Evolutionary conservation across 2,113 vertebrate species (phyloP).

Genomic region (Otis tarda): DNA sequence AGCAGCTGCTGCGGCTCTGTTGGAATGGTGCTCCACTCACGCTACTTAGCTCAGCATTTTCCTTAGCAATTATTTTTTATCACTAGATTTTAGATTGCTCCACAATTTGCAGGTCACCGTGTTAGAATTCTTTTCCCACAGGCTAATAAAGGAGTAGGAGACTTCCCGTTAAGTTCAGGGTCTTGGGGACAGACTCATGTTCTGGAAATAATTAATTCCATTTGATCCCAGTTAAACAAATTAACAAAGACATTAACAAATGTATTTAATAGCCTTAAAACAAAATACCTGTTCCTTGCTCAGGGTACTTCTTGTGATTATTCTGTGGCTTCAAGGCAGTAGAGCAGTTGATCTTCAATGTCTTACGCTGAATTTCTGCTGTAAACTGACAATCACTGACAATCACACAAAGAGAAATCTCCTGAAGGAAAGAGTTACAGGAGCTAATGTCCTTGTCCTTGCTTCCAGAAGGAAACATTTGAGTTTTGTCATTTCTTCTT

Average conservation of each 20-base stretch:
- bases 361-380: background rate
- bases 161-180: background rate
- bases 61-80: background rate
- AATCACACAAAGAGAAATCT: background rate
- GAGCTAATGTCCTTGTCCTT: background rate
- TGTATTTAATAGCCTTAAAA: background rate
- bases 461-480: background rate
- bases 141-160: background rate
- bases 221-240: background rate
- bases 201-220: background rate
- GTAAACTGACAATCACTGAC: background rate
- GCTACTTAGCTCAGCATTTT: background rate
- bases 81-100: background rate
- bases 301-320: background rate
- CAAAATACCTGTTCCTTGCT: background rate
- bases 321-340: background rate
- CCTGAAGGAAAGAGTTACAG: background rate
- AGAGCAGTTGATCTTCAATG: background rate
- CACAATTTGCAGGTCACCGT: background rate
- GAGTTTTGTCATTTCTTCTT: background rate
- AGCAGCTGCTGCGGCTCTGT: background rate
- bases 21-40: background rate
- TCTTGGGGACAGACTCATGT: background rate
- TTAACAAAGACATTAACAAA: background rate
- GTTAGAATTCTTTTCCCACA: background rate